A percentile compares a stretch with the other conserved stretches of the same genome.
These are phyloP conservation scores for Sphaeridia pumilis DNA, from an alignment of 2,888 invertebrate genomes.

Conservation along the genomic window DNA sequence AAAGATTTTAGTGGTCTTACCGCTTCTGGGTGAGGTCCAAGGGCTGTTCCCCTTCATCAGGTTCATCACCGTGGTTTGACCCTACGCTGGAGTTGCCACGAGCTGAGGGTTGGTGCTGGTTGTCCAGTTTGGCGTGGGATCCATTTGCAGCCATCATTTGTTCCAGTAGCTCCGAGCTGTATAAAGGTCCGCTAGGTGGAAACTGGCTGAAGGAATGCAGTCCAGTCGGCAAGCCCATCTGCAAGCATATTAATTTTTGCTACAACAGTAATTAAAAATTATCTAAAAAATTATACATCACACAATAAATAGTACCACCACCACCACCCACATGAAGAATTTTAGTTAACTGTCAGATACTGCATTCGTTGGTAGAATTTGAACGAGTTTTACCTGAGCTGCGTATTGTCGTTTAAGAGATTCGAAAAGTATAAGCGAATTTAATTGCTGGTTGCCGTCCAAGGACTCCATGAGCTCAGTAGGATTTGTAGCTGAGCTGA, in stretches of 20 bases:
- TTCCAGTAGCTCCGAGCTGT: conserved; percentile 13
- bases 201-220: too few species aligned
- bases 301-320: too few species aligned
- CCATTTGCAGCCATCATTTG: conserved; percentile 9
- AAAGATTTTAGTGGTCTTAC: conserved; percentile 2
- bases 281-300: too few species aligned
- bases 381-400: conserved; percentile 18
- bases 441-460: conserved; percentile 26
- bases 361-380: too few species aligned
- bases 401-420: conserved; percentile 30
- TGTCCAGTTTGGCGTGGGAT: not conserved
- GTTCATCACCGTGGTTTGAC: conserved; percentile 12
- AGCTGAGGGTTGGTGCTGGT: conserved; percentile 12
- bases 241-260: too few species aligned
- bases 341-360: too few species aligned
- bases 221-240: too few species aligned
- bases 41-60: conserved; percentile 30
- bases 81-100: conserved; percentile 5
- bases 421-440: conserved; percentile 31
- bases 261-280: too few species aligned
- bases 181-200: conserved; percentile 16
- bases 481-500: conserved; percentile 9
- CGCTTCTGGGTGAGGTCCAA: conserved; percentile 17
- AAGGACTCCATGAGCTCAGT: conserved; percentile 17
- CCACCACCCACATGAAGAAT: too few species aligned